Evolutionary conservation across 2,113 vertebrate species (phyloP).

Genomic region (Progne subis): DNA sequence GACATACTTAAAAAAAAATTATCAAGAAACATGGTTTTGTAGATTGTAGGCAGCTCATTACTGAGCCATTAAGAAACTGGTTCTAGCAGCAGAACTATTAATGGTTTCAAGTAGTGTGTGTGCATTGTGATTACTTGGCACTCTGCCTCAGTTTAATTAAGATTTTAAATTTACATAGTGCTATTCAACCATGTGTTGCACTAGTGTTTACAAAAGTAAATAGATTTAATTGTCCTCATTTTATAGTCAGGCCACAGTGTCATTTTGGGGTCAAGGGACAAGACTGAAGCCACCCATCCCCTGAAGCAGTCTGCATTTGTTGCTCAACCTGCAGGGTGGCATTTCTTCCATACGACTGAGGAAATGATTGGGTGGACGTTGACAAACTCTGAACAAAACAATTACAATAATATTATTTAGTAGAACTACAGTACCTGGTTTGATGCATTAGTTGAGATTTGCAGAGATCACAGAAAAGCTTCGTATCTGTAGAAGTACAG

Average conservation of each 20-base stretch:
- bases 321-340: neutral
- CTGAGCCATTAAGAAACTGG: neutral
- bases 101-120: neutral
- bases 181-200: neutral
- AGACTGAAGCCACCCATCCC: neutral
- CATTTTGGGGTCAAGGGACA: neutral
- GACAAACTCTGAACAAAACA: neutral
- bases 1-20: neutral
- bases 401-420: neutral
- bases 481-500: neutral
- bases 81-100: neutral
- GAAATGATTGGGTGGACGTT: neutral
- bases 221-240: neutral
- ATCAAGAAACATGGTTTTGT: neutral
- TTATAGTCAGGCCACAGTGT: neutral
- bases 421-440: neutral
- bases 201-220: slow-evolving; percentile 12
- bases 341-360: neutral
- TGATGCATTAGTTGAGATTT: neutral
- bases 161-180: neutral
- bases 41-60: neutral
- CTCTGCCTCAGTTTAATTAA: slow-evolving; percentile 17
- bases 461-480: neutral
- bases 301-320: neutral
- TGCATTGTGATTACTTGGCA: neutral